phyloP scores from a whole-genome alignment of 1,140 invertebrate genomes.

The Orussus abietinus region DNA sequence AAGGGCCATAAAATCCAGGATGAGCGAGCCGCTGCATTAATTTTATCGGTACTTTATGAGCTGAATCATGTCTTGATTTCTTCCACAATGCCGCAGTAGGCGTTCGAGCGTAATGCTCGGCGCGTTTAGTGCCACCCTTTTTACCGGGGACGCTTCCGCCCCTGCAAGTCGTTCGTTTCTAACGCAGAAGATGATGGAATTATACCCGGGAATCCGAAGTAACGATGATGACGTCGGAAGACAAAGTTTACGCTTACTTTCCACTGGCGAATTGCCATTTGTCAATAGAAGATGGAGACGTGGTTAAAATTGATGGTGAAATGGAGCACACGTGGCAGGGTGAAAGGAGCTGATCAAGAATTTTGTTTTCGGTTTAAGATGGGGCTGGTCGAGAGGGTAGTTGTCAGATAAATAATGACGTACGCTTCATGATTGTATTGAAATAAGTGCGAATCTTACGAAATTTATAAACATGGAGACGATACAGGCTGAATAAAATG shows the following conservation, averaged over 20 bases:
- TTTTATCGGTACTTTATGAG: constrained; percentile 9
- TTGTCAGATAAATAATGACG: no score
- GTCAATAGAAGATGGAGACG: no score
- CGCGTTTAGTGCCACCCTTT: constrained; percentile 1
- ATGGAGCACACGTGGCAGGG: no score
- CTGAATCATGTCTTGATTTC: constrained; percentile 9
- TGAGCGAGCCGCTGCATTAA: constrained; percentile 4
- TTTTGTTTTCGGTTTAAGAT: no score
- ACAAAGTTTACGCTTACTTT: background rate
- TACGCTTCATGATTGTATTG: no score
- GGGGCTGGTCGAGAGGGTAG: no score
- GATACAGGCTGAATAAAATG: no score
- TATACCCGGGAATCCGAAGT: background rate
- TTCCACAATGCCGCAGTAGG: background rate
- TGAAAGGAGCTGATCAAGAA: no score
- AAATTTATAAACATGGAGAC: no score
- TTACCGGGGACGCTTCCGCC: background rate
- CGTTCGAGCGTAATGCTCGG: constrained; percentile 2
- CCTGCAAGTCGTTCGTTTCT: background rate
- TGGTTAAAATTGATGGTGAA: no score
- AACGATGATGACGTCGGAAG: background rate
- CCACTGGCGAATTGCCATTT: no score
- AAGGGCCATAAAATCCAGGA: constrained; percentile 2
- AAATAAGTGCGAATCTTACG: no score
- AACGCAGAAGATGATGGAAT: background rate